phyloP scores from a whole-genome alignment of 2,888 invertebrate genomes.

The Drosophila mercatorum region DNA sequence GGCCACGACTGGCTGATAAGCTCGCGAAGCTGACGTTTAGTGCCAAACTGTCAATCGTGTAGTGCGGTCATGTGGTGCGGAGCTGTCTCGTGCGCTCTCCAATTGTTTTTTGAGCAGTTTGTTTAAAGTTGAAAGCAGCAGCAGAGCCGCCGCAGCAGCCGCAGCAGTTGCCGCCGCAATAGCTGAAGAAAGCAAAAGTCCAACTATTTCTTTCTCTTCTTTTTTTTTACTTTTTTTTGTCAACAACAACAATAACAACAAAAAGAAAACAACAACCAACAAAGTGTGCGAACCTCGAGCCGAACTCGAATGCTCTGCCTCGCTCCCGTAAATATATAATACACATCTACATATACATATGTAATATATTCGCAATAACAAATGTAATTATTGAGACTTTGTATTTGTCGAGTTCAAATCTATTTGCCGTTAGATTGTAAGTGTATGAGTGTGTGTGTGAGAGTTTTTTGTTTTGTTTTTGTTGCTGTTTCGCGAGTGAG shows the following conservation, averaged over 20 bases:
- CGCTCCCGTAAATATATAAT: conserved; percentile 4
- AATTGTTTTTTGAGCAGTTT: conserved; percentile 67
- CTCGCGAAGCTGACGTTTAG: conserved; percentile 65
- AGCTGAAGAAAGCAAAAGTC: conserved; percentile 43
- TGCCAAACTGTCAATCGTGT: conserved; percentile 83
- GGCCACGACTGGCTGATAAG: conserved; percentile 44
- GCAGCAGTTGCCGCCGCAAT: conserved; percentile 23
- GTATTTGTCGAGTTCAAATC: conserved; percentile 32
- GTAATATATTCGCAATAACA: conserved; percentile 15
- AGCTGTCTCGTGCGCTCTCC: conserved; percentile 69
- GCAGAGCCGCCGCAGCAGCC: conserved; percentile 24
- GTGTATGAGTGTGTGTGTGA: conserved; percentile 6
- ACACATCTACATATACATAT: too few relatives aligned
- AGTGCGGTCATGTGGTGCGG: conserved; percentile 81
- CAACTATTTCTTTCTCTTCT: conserved; percentile 27
- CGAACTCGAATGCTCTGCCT: conserved; percentile 27
- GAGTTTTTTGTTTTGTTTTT: conserved; percentile 31
- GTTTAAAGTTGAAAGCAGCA: conserved; percentile 50
- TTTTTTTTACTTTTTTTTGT: conserved; percentile 28
- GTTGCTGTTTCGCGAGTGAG: conserved; percentile 49
- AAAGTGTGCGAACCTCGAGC: conserved; percentile 34
- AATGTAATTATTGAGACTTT: conserved; percentile 41
- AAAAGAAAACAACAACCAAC: conserved; percentile 9
- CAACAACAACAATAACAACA: background rate
- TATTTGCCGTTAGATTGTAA: conserved; percentile 25